These are phyloP conservation scores for Hemibagrus wyckioides DNA, from an alignment of 2,113 vertebrate species.

Conservation along the genomic window DNA sequence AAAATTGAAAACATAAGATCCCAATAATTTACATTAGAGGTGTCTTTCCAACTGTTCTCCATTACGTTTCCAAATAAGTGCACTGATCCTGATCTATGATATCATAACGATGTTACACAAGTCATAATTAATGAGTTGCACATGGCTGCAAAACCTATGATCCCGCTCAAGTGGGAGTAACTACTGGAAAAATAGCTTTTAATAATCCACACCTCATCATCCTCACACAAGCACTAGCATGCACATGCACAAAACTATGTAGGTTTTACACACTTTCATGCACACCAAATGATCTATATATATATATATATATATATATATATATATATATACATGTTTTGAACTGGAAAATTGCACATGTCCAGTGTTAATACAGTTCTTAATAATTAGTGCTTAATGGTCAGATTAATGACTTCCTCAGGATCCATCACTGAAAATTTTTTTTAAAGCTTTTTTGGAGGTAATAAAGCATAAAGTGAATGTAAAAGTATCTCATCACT, in stretches of 20 bases:
- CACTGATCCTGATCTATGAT: conserved; percentile 50
- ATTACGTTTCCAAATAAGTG: background rate
- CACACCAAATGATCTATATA: background rate
- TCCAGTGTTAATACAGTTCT: background rate
- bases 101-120: conserved; percentile 49
- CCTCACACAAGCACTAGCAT: background rate
- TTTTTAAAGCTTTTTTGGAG: background rate
- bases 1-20: background rate
- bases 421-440: background rate
- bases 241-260: background rate
- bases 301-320: no score
- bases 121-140: conserved; percentile 43
- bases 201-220: background rate
- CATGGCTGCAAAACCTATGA: background rate
- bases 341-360: background rate
- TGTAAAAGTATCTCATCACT: background rate
- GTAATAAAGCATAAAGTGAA: background rate
- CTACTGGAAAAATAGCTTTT: background rate
- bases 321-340: background rate
- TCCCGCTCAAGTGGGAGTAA: background rate
- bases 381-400: background rate
- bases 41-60: conserved; percentile 27
- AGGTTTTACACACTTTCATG: background rate
- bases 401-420: background rate
- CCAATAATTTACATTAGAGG: conserved; percentile 1